Conservation (phyloP, 1,140 invertebrate genomes). For the Melanaphis sacchari region DNA sequence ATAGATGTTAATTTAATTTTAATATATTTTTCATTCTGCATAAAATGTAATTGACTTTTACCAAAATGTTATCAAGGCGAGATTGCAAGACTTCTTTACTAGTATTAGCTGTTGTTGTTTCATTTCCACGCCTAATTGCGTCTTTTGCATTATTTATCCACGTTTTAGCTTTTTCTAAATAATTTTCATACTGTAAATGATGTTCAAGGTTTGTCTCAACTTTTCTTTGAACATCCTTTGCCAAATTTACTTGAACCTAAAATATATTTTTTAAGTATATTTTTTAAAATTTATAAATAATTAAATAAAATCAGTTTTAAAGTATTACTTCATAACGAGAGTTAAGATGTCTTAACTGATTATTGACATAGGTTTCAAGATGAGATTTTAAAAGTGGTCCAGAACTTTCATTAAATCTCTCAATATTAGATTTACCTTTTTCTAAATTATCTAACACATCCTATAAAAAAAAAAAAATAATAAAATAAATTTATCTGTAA, state of each 20-base stretch:
- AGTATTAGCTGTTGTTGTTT: constrained; percentile 76
- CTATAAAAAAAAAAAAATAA: constrained; percentile 61
- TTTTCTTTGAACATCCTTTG: constrained; percentile 91
- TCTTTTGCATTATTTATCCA: constrained; percentile 91
- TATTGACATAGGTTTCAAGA: constrained; percentile 88
- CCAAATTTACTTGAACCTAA: constrained; percentile 82
- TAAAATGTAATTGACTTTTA: constrained; percentile 59
- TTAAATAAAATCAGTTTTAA: background rate
- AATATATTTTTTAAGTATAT: no score
- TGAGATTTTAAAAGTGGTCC: constrained; percentile 80
- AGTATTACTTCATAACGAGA: constrained; percentile 78
- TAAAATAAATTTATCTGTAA: background rate
- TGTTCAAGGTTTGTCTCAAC: constrained; percentile 89
- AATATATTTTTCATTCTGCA: background rate
- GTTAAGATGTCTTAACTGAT: constrained; percentile 88
- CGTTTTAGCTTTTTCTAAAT: constrained; percentile 78
- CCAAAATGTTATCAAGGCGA: constrained; percentile 74
- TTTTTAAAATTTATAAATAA: background rate
- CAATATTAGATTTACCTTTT: constrained; percentile 83
- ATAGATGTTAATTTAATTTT: background rate
- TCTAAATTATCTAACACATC: constrained; percentile 78
- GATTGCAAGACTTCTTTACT: constrained; percentile 84
- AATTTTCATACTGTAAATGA: constrained; percentile 83
- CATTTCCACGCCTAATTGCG: constrained; percentile 80
- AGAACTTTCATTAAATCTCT: constrained; percentile 82